Evolutionary conservation across 2,113 vertebrate species (phyloP).

Genomic region (Isichthys henryi): DNA sequence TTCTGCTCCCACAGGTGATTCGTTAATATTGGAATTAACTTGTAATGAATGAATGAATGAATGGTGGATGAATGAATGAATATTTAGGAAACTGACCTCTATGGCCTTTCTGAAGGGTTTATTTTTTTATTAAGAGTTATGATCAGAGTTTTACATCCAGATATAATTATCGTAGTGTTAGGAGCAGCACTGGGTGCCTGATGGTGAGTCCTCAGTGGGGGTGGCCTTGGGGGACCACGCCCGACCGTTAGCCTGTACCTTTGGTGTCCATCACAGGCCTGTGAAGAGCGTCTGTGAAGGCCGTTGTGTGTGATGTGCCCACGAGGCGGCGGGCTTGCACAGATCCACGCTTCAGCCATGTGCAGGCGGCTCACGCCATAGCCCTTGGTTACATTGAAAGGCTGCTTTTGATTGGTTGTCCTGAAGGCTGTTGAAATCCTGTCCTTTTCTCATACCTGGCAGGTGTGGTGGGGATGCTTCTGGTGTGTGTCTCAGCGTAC

Average conservation of each 20-base stretch:
- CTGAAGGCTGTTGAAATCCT: not conserved
- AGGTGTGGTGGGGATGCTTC: not conserved
- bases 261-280: constrained; percentile 43
- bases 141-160: constrained; percentile 48
- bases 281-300: constrained; percentile 16
- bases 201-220: constrained; percentile 39
- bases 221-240: constrained; percentile 27
- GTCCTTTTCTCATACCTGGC: not conserved
- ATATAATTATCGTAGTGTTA: constrained; percentile 50
- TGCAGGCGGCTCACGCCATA: not conserved
- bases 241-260: constrained; percentile 34
- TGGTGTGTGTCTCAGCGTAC: not conserved
- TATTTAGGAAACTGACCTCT: constrained; percentile 32
- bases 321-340: not conserved
- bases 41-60: constrained; percentile 17
- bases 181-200: constrained; percentile 45
- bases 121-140: constrained; percentile 48
- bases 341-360: not conserved
- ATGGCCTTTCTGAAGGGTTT: constrained; percentile 54
- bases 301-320: not conserved
- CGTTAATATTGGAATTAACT: constrained; percentile 17
- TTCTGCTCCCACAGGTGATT: constrained; percentile 33
- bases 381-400: constrained; percentile 6
- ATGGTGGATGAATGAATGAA: constrained; percentile 30
- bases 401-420: not conserved